Conservation (phyloP, 2,113 vertebrate genomes). For the Melospiza melodia region DNA sequence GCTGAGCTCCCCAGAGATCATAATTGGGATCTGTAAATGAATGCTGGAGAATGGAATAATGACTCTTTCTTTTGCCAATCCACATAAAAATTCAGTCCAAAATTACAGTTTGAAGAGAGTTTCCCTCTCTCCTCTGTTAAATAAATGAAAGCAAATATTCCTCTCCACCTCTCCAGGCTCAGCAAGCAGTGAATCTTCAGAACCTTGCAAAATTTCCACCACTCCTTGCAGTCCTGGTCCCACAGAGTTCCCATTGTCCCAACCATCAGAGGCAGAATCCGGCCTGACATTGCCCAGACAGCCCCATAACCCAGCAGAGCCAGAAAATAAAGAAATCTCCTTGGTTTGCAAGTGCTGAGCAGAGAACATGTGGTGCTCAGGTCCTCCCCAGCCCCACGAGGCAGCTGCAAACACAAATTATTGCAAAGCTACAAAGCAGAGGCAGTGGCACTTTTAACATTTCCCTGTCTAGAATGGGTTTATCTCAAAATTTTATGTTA, state of each 20-base stretch:
- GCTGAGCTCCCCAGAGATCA: background rate
- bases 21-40: background rate
- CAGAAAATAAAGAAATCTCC: background rate
- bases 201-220: background rate
- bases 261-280: background rate
- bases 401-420: background rate
- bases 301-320: background rate
- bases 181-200: background rate
- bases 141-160: background rate
- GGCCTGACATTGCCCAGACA: background rate
- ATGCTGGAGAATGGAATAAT: background rate
- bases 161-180: background rate
- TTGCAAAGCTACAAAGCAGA: background rate
- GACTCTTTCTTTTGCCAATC: background rate
- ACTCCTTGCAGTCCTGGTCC: background rate
- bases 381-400: background rate
- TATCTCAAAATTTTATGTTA: slow-evolving; percentile 37
- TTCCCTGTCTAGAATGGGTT: slow-evolving; percentile 13
- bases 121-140: background rate
- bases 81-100: background rate
- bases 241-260: background rate
- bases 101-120: background rate
- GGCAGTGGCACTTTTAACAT: background rate
- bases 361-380: background rate
- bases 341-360: background rate